These are phyloP conservation scores for Anthrax anthrax DNA, from an alignment of 2,888 invertebrate species.

Conservation along the genomic window DNA sequence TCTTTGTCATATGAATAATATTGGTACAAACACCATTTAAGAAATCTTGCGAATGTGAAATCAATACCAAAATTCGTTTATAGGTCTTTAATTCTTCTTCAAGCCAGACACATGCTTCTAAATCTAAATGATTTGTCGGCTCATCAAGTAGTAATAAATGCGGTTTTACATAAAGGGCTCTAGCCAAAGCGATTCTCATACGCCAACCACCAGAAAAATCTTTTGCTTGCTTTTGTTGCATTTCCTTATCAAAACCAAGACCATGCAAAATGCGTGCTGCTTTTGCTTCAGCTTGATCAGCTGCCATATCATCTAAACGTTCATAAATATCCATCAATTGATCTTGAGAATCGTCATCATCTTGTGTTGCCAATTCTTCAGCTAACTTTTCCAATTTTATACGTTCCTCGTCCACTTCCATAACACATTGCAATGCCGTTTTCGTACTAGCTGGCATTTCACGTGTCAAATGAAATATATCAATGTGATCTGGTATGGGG, in stretches of 20 bases:
- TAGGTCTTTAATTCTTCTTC: constrained; percentile 95
- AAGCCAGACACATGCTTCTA: constrained; percentile 99
- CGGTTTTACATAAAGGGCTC: constrained; percentile 95
- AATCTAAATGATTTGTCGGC: constrained; percentile 97
- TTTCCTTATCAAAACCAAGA: constrained; percentile 79
- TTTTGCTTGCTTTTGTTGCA: constrained; percentile 77
- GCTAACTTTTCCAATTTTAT: constrained; percentile 81
- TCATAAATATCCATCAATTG: constrained; percentile 97
- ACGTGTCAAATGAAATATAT: constrained; percentile 91
- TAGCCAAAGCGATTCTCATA: constrained; percentile 94
- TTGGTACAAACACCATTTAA: constrained; percentile 95
- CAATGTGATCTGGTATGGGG: constrained; percentile 91
- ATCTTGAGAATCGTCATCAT: constrained; percentile 87
- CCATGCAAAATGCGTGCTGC: constrained; percentile 93
- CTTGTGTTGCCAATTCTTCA: constrained; percentile 72
- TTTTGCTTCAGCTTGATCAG: constrained; percentile 86
- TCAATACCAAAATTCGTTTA: constrained; percentile 90
- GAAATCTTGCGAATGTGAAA: constrained; percentile 99
- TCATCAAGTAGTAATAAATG: constrained; percentile 92
- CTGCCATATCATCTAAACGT: constrained; percentile 89
- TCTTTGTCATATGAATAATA: constrained; percentile 89
- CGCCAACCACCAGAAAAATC: constrained; percentile 94
- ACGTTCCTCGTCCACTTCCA: constrained; percentile 96
- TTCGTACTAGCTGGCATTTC: constrained; percentile 99
- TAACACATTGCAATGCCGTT: constrained; percentile 87